Base-by-base conservation (phyloP, 2,888 invertebrate genomes). In the Tanypteryx hageni region DNA sequence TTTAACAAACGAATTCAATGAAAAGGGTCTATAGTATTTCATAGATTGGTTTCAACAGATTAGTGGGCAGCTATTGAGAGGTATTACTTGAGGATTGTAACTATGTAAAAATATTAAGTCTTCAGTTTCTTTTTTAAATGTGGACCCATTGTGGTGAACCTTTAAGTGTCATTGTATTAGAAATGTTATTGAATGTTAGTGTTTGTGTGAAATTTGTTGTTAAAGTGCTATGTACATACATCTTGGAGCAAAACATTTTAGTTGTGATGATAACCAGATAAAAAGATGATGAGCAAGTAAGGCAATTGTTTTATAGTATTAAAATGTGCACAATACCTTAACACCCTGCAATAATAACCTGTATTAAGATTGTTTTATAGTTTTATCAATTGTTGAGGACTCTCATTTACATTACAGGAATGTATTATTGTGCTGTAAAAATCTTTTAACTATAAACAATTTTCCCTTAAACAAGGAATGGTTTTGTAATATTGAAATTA, bases 171-270 rank as follows among this genome's bases (percentile, higher is more conserved):
- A 76, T 89, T 89, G 44, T 89, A 64, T n/a, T 89, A 64, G 68
- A 31, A 68, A 56, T 64, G 89, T 64, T 89, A 89, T 89, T 89
- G 18, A 89, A 64, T 68, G 64, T 89, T 89, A 89, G 89, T 85
- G 58, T 68, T 89, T 27, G 31, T 89, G 64, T 89, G 44, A 89
- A 64, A 89, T 89, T 44, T 89, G 89, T 89, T 68, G 56, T 89
- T 68, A 22, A 89, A 89, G 16, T 64, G 44, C 44, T 68, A 89
- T 89, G 89, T 89, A 89, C 27, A 89, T 89, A 89, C 61, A 22
- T 18, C 14, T 64, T n/a, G n/a, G n/a, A 44, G 56, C 64, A 44
- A 64, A 83, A 57, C n/a, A n/a, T 44, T 56, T 56, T 44, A 89
- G 89, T 89, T 68, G 18, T 56, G 44, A 89, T 44, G 89, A 64